Evolutionary conservation across 2,888 invertebrate species (phyloP), one percentile per base, ranked within the genome.

Genomic region (Lycocerus yunnanus): DNA sequence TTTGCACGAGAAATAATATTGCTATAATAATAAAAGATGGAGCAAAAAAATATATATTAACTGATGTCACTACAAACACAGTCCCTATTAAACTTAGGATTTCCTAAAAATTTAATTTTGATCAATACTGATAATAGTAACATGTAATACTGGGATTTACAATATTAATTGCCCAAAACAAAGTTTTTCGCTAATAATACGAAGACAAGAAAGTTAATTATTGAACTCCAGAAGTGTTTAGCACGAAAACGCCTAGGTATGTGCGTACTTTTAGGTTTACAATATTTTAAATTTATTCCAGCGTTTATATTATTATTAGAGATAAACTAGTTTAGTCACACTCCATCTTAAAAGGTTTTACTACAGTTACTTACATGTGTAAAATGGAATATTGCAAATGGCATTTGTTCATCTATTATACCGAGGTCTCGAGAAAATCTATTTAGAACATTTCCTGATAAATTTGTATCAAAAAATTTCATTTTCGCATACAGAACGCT

Each of bases 21-120:
- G 90, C 78, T 0, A 90, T 89, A n/a, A 95, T 90, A 2, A 92
- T 84, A 0, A 89, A 86, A 0, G 93, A 92, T 0, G 93, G 92
- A 21, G 93, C 81, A 58, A 93, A 79, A 1, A 93, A 88, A 89
- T 90, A 91, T 82, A 90, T 90, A 86, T 94, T 94, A 11, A 93
- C 91, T 2, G 92, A 83, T 9, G 92, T 91, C 0, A 95, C 91
- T 63, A 96, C 92, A 0, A 92, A 88, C 10, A 93, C 87, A 15
- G 95, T 91, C 3, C 94, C 94, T 11, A 93, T 85, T 59, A 95
- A 88, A 80, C 88, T 88, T 2, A 90, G 83, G 76, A 90, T 87
- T 82, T 89, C 89, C 90, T 91, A 61, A 73, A 83, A 83, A 66
- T 27, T 20, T 61, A 16, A 66, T 27, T 27, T 27, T 1, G 3